Evolutionary conservation across 2,797 vertebrate genomes (phyloP).

Genomic region (Eleutherodactylus coqui): DNA sequence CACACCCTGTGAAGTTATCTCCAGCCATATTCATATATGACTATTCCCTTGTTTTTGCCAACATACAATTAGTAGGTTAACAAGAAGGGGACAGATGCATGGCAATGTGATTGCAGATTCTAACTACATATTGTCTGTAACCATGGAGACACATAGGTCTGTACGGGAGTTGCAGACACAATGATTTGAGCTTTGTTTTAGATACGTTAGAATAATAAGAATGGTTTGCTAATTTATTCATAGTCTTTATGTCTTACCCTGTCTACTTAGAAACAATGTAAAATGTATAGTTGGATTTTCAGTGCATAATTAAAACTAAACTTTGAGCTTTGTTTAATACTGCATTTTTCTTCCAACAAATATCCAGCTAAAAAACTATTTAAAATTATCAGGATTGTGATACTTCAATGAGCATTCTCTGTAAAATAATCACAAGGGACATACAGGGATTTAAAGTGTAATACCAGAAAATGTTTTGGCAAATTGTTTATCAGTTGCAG

Average conservation of each 20-base stretch:
- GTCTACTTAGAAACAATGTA: not conserved
- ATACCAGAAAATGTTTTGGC: conserved; percentile 31
- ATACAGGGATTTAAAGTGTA: conserved; percentile 27
- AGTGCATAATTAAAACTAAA: not conserved
- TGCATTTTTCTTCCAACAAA: conserved; percentile 11
- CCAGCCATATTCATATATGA: no score
- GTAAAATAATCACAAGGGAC: conserved; percentile 35
- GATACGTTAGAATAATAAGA: not conserved
- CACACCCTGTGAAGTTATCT: no score
- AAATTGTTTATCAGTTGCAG: conserved; percentile 51
- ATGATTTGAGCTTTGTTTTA: no score
- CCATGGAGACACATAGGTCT: no score
- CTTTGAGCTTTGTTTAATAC: not conserved
- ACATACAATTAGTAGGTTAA: no score
- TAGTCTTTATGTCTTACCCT: not conserved
- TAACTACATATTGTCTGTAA: no score
- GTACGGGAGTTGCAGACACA: no score
- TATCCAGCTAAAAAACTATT: conserved; percentile 8
- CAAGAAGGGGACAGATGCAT: no score
- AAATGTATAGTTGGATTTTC: not conserved
- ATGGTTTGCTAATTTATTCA: no score
- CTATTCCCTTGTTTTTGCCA: no score
- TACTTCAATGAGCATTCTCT: conserved; percentile 31
- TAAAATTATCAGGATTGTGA: conserved; percentile 40
- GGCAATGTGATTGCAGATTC: no score